These are phyloP conservation scores for Ariolimax columbianus DNA, from an alignment of 2,888 invertebrate species.

Conservation along the genomic window DNA sequence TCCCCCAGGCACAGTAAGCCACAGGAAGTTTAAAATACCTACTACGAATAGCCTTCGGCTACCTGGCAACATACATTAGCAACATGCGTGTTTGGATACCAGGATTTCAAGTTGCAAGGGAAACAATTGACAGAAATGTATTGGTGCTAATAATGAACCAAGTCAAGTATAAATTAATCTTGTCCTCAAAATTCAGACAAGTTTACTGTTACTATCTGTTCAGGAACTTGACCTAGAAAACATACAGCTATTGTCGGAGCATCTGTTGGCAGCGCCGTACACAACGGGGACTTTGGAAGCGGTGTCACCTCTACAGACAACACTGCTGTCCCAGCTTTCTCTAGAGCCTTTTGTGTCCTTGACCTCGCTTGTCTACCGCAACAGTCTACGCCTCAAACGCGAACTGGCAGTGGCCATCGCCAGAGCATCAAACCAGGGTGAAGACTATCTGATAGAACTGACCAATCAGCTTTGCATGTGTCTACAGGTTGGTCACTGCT, in stretches of 20 bases:
- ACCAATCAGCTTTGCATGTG: slow-evolving; percentile 77
- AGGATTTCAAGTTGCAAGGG: no score
- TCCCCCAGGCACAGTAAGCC: no score
- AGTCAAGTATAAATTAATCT: background rate
- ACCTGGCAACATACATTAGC: no score
- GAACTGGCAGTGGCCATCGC: slow-evolving; percentile 76
- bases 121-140: no score
- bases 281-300: slow-evolving; percentile 70
- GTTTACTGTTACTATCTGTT: slow-evolving; percentile 52
- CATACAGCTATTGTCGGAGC: slow-evolving; percentile 77
- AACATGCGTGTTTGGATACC: no score
- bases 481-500: slow-evolving; percentile 76
- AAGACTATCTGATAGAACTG: slow-evolving; percentile 77
- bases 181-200: background rate
- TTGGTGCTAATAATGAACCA: no score
- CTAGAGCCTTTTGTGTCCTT: slow-evolving; percentile 66
- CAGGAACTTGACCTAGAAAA: slow-evolving; percentile 78
- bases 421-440: slow-evolving; percentile 76
- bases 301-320: slow-evolving; percentile 38
- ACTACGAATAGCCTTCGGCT: no score
- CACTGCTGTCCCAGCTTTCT: slow-evolving; percentile 64
- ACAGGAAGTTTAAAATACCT: no score
- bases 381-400: slow-evolving; percentile 69
- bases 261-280: slow-evolving; percentile 71
- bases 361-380: slow-evolving; percentile 73